These are phyloP conservation scores for Holothuria scabra DNA, from an alignment of 53 echinoderm and acorn worm species.

Conservation along the genomic window DNA sequence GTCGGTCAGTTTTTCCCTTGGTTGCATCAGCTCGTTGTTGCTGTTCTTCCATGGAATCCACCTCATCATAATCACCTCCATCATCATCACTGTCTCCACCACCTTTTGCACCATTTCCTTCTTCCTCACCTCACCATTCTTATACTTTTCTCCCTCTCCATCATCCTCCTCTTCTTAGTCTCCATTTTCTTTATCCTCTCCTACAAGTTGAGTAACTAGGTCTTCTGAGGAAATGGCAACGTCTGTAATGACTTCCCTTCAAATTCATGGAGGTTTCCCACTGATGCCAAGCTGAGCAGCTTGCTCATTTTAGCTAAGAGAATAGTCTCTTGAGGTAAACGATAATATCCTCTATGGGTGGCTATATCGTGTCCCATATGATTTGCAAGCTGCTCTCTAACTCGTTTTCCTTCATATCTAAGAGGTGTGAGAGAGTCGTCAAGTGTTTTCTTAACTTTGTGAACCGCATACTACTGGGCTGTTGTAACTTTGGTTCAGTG, in stretches of 20 bases:
- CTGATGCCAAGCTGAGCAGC: conserved; percentile 30
- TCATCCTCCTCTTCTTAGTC: not conserved
- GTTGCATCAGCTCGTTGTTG: not conserved
- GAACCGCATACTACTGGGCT: not conserved
- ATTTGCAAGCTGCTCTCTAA: conserved; percentile 62
- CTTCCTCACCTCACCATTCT: too few species aligned
- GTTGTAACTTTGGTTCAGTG: not conserved
- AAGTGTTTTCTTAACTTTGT: conserved; percentile 12
- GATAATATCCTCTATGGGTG: conserved; percentile 55
- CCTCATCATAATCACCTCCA: too few species aligned
- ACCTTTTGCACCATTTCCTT: not conserved
- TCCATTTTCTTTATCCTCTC: not conserved
- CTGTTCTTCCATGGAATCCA: not conserved
- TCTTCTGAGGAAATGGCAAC: conserved; percentile 5
- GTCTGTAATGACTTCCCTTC: conserved; percentile 45
- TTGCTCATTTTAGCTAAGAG: conserved; percentile 64
- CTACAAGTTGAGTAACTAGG: not conserved
- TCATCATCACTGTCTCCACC: too few species aligned
- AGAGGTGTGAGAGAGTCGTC: conserved; percentile 45
- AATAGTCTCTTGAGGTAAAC: conserved; percentile 47
- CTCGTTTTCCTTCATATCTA: conserved; percentile 56
- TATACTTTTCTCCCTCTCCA: too few species aligned
- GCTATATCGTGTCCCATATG: conserved; percentile 60
- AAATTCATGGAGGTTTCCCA: conserved; percentile 19
- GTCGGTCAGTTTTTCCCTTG: not conserved